These are phyloP conservation scores for Hypotaenidia okinawae DNA, from an alignment of 2,797 vertebrate genomes.

Conservation along the genomic window DNA sequence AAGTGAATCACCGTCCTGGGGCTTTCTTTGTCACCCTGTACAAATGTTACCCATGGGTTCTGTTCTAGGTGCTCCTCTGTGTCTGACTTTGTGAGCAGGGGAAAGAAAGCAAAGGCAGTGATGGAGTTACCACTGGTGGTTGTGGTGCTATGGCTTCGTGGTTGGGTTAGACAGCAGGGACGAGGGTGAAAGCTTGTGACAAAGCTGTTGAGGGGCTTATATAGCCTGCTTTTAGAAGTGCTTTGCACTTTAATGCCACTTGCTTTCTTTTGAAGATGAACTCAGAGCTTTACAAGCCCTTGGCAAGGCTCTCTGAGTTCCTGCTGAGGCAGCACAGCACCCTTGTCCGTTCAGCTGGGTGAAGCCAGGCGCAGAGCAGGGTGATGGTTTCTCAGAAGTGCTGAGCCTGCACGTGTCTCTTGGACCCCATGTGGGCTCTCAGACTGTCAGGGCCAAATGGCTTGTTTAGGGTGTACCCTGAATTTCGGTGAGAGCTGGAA, in stretches of 20 bases:
- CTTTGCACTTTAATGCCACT: neutral
- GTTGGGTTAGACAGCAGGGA: neutral
- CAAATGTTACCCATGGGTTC: neutral
- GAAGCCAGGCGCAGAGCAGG: neutral
- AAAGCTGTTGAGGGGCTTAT: neutral
- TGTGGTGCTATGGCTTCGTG: neutral
- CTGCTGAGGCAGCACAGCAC: neutral
- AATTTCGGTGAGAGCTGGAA: neutral
- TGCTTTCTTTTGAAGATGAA: neutral
- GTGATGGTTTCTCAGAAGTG: neutral
- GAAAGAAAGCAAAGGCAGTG: too few relatives aligned
- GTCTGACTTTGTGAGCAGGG: too few relatives aligned
- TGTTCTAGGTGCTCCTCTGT: neutral
- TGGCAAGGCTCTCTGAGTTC: neutral
- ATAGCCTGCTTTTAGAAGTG: neutral
- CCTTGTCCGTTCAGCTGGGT: neutral
- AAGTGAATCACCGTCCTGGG: neutral
- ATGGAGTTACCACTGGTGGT: neutral
- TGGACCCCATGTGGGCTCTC: rapidly evolving
- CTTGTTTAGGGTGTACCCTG: neutral
- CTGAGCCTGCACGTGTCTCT: neutral
- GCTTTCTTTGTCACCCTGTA: rapidly evolving
- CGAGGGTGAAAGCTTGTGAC: rapidly evolving
- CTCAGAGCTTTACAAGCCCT: neutral
- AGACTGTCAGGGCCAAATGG: neutral